Evolutionary conservation across 2,888 invertebrate species (phyloP).

Genomic region (Phengaris arion): DNA sequence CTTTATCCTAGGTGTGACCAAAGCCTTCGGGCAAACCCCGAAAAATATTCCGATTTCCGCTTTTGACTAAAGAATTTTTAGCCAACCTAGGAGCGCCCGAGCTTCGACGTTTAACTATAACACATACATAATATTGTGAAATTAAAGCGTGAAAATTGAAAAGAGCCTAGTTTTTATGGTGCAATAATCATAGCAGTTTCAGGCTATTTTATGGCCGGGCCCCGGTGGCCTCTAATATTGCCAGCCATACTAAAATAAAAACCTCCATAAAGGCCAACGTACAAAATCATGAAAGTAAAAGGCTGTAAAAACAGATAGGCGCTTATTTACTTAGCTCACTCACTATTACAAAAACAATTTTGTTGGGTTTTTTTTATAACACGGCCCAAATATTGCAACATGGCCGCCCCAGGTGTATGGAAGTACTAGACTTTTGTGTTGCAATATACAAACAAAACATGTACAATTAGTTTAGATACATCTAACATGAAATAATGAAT

Average conservation of each 20-base stretch:
- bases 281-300: slow-evolving; percentile 49
- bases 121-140: slow-evolving; percentile 28
- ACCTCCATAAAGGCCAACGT: slow-evolving; percentile 59
- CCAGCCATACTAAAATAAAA: slow-evolving; percentile 67
- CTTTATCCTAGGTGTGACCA: too few species aligned
- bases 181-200: slow-evolving; percentile 55
- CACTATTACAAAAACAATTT: slow-evolving; percentile 19
- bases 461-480: neutral
- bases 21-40: too few species aligned
- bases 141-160: slow-evolving; percentile 45
- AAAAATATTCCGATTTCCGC: too few species aligned
- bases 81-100: too few species aligned
- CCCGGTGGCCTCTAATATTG: slow-evolving; percentile 58
- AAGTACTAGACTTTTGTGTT: neutral
- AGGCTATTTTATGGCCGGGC: slow-evolving; percentile 57
- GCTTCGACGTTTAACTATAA: neutral
- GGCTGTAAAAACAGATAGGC: slow-evolving; percentile 35
- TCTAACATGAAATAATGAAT: too few species aligned
- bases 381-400: neutral
- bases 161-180: slow-evolving; percentile 58
- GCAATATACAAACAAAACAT: neutral
- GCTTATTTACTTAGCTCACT: slow-evolving; percentile 36
- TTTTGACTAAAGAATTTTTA: too few species aligned
- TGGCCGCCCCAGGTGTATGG: neutral
- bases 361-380: neutral